phyloP scores from a whole-genome alignment of 2,113 vertebrate genomes.

The Heliornis fulica region DNA sequence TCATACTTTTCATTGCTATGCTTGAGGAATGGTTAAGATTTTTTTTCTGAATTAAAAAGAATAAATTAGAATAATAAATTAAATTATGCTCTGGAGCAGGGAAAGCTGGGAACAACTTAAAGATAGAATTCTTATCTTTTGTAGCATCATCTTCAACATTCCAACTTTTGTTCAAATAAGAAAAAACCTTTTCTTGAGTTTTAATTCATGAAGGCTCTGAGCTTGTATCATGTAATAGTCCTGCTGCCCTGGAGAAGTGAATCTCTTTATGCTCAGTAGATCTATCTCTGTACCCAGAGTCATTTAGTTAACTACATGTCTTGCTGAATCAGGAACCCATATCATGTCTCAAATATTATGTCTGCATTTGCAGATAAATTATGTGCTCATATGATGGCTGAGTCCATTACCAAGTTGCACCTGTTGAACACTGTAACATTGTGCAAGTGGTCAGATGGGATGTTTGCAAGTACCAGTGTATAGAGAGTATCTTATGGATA shows the following conservation, averaged over 20 bases:
- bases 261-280: background rate
- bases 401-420: background rate
- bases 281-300: background rate
- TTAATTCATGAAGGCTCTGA: background rate
- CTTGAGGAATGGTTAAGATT: background rate
- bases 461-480: rapidly evolving
- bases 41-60: background rate
- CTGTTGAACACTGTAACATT: background rate
- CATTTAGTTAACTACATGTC: background rate
- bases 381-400: background rate
- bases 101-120: background rate
- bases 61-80: background rate
- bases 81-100: background rate
- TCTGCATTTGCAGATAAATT: background rate
- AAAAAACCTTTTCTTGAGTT: background rate
- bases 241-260: background rate
- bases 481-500: no score
- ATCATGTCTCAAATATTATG: background rate
- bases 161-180: background rate
- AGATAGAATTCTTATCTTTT: background rate
- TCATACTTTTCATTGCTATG: background rate
- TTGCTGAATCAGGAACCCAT: background rate
- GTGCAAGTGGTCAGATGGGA: background rate
- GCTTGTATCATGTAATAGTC: background rate
- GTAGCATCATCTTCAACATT: background rate